These are phyloP conservation scores for Watsonalla binaria DNA, from an alignment of 2,888 invertebrate species.

Conservation along the genomic window DNA sequence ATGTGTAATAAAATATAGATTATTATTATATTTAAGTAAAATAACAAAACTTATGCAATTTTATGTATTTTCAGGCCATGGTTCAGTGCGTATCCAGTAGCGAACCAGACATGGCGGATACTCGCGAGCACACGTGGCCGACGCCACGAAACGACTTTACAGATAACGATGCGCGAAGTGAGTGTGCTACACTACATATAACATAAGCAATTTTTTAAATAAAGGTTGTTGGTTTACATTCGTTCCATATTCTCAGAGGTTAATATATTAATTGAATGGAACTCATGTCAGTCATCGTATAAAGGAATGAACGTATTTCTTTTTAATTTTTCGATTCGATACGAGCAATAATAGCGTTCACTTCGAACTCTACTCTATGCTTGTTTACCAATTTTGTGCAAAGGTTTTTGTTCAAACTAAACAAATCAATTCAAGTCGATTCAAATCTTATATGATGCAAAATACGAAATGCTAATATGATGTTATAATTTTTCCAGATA, in stretches of 20 bases:
- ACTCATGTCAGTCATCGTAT: too few species aligned
- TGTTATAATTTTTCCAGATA: slow-evolving; percentile 41
- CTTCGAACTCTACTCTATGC: too few species aligned
- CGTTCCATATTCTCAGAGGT: too few species aligned
- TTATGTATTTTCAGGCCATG: slow-evolving; percentile 80
- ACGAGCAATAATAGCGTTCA: too few species aligned
- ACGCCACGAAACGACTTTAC: slow-evolving; percentile 43
- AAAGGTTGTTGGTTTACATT: too few species aligned
- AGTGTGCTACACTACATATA: slow-evolving; percentile 15
- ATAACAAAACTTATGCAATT: not conserved
- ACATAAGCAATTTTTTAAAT: not conserved
- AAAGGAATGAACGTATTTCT: too few species aligned
- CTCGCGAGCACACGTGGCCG: slow-evolving; percentile 58
- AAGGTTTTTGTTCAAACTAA: too few species aligned
- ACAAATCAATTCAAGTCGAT: not conserved
- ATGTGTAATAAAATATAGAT: too few species aligned
- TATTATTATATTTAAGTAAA: too few species aligned
- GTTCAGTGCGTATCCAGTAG: slow-evolving; percentile 93
- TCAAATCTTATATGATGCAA: not conserved
- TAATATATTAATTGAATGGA: not conserved
- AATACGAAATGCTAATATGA: not conserved
- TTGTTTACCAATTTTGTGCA: too few species aligned
- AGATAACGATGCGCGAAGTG: slow-evolving; percentile 59
- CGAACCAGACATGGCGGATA: slow-evolving; percentile 82
- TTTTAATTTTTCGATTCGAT: too few species aligned